Percentiles rank a stretch among this genome's conserved stretches.
Conservation (phyloP, 2,888 invertebrate genomes). For the Yponomeuta sedellus region DNA sequence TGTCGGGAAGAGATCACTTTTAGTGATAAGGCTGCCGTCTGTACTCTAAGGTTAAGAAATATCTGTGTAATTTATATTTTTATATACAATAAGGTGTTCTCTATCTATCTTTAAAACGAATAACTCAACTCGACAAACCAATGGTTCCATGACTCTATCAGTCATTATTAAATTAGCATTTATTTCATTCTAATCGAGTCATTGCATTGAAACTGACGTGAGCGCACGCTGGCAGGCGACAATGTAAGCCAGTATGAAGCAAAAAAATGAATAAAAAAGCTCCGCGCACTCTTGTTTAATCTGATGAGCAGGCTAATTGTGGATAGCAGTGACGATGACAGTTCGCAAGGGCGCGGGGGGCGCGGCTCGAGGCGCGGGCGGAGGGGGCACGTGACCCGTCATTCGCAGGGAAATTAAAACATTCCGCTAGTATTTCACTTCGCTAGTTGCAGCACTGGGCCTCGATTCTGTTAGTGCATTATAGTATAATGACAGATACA, state of each 20-base stretch:
- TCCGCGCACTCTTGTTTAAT: slow-evolving; percentile 55
- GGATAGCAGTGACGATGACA: slow-evolving; percentile 69
- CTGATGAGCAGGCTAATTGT: slow-evolving; percentile 74
- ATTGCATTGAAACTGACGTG: slow-evolving; percentile 37
- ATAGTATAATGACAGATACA: too few species aligned
- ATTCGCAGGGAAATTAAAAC: slow-evolving; percentile 75
- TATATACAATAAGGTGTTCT: too few species aligned
- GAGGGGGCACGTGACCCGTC: slow-evolving; percentile 72
- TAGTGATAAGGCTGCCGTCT: too few species aligned
- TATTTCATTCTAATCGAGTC: slow-evolving; percentile 22
- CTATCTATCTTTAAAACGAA: too few species aligned
- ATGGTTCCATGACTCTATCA: slow-evolving; percentile 34
- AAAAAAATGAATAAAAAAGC: slow-evolving; percentile 16
- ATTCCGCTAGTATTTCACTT: slow-evolving; percentile 67
- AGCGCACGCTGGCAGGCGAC: slow-evolving; percentile 33
- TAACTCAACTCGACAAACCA: too few species aligned
- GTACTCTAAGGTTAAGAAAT: too few species aligned
- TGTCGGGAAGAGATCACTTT: too few species aligned
- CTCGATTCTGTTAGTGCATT: background rate
- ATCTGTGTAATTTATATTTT: too few species aligned
- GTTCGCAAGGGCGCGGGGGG: slow-evolving; percentile 31
- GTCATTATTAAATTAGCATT: slow-evolving; percentile 38
- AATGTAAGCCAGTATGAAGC: slow-evolving; percentile 27
- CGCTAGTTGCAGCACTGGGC: slow-evolving; percentile 12
- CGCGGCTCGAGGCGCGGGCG: slow-evolving; percentile 25